Percentiles rank a stretch among this genome's conserved stretches.
Evolutionary conservation across 2,113 vertebrate genomes (phyloP).

Genomic region (Gymnarchus niloticus): DNA sequence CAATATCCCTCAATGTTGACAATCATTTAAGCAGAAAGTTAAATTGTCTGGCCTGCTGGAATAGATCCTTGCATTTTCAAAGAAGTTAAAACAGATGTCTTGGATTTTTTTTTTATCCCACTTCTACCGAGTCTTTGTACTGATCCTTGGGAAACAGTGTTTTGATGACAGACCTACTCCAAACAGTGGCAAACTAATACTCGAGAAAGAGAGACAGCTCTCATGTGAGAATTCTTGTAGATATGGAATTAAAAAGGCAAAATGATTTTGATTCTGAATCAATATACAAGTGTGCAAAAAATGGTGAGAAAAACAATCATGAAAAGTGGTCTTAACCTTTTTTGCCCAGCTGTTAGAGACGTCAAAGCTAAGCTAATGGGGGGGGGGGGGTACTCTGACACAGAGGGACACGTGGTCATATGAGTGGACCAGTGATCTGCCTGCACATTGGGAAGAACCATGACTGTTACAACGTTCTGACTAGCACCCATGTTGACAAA

Average conservation of each 20-base stretch:
- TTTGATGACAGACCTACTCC: not conserved
- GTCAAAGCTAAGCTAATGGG: not conserved
- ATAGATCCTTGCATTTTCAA: no score
- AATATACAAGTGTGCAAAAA: not conserved
- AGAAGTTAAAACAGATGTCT: no score
- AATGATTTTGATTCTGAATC: not conserved
- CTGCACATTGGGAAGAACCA: not conserved
- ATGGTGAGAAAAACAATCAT: not conserved
- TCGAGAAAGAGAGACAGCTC: not conserved
- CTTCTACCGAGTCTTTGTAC: no score
- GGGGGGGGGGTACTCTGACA: not conserved
- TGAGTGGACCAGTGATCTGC: not conserved
- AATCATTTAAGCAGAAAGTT: no score
- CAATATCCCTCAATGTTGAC: not conserved
- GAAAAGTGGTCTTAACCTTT: not conserved
- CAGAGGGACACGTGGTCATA: not conserved
- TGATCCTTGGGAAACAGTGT: not conserved
- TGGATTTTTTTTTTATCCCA: no score
- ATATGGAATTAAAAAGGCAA: not conserved
- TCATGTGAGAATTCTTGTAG: not conserved
- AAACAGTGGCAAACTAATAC: not conserved
- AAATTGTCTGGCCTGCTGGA: not conserved
- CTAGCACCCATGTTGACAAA: not conserved
- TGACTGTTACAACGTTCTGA: no score
- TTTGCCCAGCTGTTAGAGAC: not conserved